phyloP scores from a whole-genome alignment of 2,888 invertebrate species.

The Invenusta paracnida region DNA sequence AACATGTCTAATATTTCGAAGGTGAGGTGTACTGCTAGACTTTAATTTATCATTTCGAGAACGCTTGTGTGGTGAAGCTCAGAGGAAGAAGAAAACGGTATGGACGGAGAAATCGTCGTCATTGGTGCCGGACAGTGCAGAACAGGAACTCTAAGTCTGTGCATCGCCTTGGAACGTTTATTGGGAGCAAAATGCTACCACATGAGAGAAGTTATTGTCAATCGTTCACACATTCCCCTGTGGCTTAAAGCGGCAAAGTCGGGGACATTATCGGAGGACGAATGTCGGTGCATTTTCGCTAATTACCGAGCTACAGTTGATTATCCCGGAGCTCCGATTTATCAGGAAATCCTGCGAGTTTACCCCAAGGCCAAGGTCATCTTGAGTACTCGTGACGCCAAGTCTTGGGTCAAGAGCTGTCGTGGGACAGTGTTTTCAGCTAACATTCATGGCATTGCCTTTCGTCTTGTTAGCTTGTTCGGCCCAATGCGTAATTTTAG shows the following conservation, averaged over 20 bases:
- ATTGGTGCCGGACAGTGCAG: constrained; percentile 39
- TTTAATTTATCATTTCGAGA: no score
- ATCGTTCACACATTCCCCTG: neutral
- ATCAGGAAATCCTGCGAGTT: constrained; percentile 39
- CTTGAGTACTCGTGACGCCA: constrained; percentile 31
- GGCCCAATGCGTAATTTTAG: no score
- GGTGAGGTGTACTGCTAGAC: no score
- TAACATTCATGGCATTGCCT: no score
- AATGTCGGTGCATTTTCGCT: neutral
- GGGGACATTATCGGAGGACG: neutral
- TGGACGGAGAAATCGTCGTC: no score
- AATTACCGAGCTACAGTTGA: constrained; percentile 34
- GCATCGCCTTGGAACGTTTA: constrained; percentile 32
- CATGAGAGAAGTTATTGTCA: constrained; percentile 29
- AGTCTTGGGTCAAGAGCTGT: constrained; percentile 36
- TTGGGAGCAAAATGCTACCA: constrained; percentile 34
- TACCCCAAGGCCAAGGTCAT: constrained; percentile 44
- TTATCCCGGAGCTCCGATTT: constrained; percentile 31
- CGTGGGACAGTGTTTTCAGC: no score
- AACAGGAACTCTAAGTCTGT: constrained; percentile 36
- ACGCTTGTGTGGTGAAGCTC: no score
- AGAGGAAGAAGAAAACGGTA: no score
- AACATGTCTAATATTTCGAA: no score
- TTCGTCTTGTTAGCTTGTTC: no score
- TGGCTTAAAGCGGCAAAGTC: constrained; percentile 27